Conservation (phyloP, 2,888 invertebrate genomes). For the Sylvicola cinctus region DNA sequence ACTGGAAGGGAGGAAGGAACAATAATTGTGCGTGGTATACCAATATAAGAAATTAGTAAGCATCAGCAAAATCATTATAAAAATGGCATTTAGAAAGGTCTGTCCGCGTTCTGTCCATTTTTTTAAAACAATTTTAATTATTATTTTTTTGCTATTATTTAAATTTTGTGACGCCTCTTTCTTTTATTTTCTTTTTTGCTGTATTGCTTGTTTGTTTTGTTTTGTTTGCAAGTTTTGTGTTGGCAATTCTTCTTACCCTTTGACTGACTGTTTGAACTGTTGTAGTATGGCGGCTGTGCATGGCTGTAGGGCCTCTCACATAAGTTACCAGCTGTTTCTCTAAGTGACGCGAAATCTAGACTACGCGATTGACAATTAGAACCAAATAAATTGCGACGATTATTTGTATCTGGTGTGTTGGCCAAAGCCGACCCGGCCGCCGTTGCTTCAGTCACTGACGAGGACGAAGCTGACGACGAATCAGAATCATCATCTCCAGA, state of each 20-base stretch:
- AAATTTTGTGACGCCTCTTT: constrained; percentile 2
- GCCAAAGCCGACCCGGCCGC: neutral
- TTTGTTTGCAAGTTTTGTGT: constrained; percentile 4
- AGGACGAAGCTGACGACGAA: too few relatives aligned
- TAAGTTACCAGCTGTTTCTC: constrained; percentile 9
- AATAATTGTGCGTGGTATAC: too few relatives aligned
- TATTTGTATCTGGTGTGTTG: neutral
- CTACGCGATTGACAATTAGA: too few relatives aligned
- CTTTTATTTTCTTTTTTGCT: constrained; percentile 2
- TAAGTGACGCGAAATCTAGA: constrained; percentile 13
- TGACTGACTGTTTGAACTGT: constrained; percentile 10
- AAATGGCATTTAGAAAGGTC: too few relatives aligned
- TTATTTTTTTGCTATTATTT: constrained; percentile 1
- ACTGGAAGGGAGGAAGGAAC: too few relatives aligned
- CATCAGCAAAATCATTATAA: too few relatives aligned
- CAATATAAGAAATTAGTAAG: too few relatives aligned
- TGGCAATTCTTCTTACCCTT: constrained; percentile 12
- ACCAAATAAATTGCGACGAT: too few relatives aligned
- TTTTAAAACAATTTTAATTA: too few relatives aligned
- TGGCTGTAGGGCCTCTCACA: neutral
- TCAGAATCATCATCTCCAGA: constrained; percentile 6
- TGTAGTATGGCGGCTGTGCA: neutral
- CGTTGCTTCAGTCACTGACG: too few relatives aligned
- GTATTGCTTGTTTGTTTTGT: constrained; percentile 4
- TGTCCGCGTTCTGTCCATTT: neutral